A percentile compares a stretch with the other conserved stretches of the same genome.
These are phyloP conservation scores for Drosophila monieri DNA, from an alignment of 2,888 invertebrate species.

Conservation along the genomic window DNA sequence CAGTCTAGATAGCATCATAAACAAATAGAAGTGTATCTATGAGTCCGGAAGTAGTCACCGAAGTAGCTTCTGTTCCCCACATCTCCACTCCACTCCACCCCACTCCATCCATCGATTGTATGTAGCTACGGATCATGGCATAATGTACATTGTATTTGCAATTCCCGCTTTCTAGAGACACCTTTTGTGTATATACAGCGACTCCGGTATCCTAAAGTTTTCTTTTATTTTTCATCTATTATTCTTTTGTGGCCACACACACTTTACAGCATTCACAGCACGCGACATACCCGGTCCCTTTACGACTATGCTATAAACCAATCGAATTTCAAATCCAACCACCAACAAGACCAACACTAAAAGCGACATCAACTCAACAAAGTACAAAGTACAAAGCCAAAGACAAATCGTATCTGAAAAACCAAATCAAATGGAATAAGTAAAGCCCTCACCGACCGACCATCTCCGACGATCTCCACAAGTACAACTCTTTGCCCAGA, in stretches of 20 bases:
- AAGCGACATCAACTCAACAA: constrained; percentile 49
- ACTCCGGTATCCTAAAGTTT: constrained; percentile 30
- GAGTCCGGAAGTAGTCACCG: background rate
- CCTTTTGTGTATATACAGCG: constrained; percentile 15
- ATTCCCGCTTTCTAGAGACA: constrained; percentile 16
- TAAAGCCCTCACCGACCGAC: constrained; percentile 30
- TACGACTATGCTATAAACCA: constrained; percentile 78
- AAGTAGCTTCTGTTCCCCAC: constrained; percentile 11
- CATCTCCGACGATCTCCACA: constrained; percentile 50
- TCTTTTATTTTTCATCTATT: constrained; percentile 42
- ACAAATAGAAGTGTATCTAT: constrained; percentile 3
- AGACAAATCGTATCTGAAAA: constrained; percentile 44
- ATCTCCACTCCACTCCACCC: constrained; percentile 15
- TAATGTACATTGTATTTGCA: constrained; percentile 6
- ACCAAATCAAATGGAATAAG: constrained; percentile 51
- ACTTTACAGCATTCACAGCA: constrained; percentile 83
- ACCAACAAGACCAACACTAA: constrained; percentile 61
- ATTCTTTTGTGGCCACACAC: constrained; percentile 73
- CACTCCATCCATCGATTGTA: constrained; percentile 23
- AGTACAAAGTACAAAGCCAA: constrained; percentile 51
- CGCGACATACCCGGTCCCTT: constrained; percentile 82
- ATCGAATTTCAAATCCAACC: constrained; percentile 49
- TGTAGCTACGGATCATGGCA: constrained; percentile 24
- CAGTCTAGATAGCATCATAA: constrained; percentile 11
- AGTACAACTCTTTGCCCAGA: constrained; percentile 34